Base-by-base conservation (phyloP, 1,140 invertebrate species). In the Potamilus streckersoni region DNA sequence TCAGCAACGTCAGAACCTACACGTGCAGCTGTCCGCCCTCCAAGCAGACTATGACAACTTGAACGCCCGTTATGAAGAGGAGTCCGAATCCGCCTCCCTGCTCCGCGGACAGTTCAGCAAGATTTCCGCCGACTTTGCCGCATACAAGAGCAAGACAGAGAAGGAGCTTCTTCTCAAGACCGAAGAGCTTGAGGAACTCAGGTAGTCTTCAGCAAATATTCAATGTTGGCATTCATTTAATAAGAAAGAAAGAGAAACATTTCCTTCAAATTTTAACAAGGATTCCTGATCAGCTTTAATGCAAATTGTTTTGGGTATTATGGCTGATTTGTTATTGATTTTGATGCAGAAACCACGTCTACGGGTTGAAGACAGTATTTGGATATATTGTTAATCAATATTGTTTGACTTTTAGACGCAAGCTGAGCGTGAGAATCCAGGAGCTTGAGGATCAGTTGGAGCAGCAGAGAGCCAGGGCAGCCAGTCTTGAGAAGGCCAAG, bases 1-100 rank as follows among this genome's bases (percentile, higher is more conserved):
- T 57, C 79, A 89, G 88, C 86, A 87, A 86, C 79, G 88, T 76
- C 84, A 85, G 77, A 88, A 88, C 80, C 83, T 89, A 62, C 84
- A 87, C 69, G 84, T 85, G 59, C 84, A 86, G 71, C 80, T 90
- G 38, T 78, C 77, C 38, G 84, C 81, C 23, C 84, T 90, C 31
- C 89, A 90, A 80, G 79, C 77, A 69, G 89, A 90, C 78, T 89
- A 88, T 78, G 89, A 90, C 80, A 87, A 82, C 79, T 75, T 90
- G 76, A 88, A 86, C 73, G 85, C 83, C 75, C 85, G 89, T 57
- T 86, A 84, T 78, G 89, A 90, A 74, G 89, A 90, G 72, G 89
- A 90, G 79, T 83, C 83, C 20, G 89, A 89, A 79, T 74, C 80
- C 27, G 80, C 81, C 78, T 84, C 82, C 79, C 84, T 71, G 69